A percentile compares a stretch with the other conserved stretches of the same genome.
phyloP scores from a whole-genome alignment of 1,140 invertebrate species.

The Diorhabda sublineata region DNA sequence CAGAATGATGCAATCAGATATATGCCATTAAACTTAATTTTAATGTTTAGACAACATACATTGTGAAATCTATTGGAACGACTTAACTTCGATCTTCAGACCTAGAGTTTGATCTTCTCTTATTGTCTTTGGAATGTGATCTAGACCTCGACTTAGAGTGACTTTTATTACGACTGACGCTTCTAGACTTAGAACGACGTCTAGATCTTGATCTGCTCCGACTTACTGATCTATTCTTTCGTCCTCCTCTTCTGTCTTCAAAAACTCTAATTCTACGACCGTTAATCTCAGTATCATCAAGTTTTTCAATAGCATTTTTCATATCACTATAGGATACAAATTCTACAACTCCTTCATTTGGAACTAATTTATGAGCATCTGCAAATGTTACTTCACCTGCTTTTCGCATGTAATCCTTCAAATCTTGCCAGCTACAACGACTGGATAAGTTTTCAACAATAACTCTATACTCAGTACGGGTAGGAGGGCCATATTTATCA shows the following conservation, averaged over 20 bases:
- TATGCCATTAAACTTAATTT: neutral
- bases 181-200: constrained; percentile 52
- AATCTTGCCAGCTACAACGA: constrained; percentile 91
- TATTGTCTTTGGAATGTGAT: constrained; percentile 54
- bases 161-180: constrained; percentile 50
- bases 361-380: constrained; percentile 76
- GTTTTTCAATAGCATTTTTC: constrained; percentile 90
- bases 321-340: constrained; percentile 86
- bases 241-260: constrained; percentile 61
- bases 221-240: constrained; percentile 57
- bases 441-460: constrained; percentile 97
- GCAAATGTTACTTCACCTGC: constrained; percentile 97
- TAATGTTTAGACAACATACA: neutral
- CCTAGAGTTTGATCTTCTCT: constrained; percentile 35
- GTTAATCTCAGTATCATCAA: constrained; percentile 61
- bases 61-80: neutral
- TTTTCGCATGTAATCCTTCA: constrained; percentile 96
- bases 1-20: neutral
- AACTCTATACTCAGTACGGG: constrained; percentile 92
- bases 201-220: constrained; percentile 63
- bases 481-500: constrained; percentile 88
- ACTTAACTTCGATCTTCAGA: constrained; percentile 11
- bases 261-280: constrained; percentile 28
- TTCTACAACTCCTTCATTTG: constrained; percentile 89
- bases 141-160: constrained; percentile 48